Conservation (phyloP, 2,113 vertebrate species). For the Turdus rufiventris region DNA sequence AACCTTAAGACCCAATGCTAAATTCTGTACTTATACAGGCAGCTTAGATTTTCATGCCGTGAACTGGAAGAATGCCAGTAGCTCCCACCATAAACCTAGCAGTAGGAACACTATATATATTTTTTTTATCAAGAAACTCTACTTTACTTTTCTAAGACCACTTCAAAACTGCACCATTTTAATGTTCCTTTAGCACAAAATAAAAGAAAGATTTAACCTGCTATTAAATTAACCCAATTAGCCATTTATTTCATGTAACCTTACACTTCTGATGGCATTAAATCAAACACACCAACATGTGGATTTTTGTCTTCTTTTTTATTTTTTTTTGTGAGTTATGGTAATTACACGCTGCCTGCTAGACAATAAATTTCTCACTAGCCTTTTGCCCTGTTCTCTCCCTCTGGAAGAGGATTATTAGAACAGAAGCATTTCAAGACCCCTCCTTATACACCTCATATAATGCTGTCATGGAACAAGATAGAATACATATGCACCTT, state of each 20-base stretch:
- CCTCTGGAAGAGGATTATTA: conserved; percentile 52
- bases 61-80: conserved; percentile 78
- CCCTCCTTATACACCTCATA: background rate
- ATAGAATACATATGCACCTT: background rate
- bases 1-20: conserved; percentile 80
- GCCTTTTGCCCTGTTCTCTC: conserved; percentile 47
- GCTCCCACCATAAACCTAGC: conserved; percentile 75
- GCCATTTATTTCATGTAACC: conserved; percentile 72
- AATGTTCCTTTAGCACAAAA: conserved; percentile 71
- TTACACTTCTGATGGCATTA: conserved; percentile 69
- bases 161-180: conserved; percentile 72
- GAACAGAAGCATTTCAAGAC: background rate
- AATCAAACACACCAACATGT: conserved; percentile 63
- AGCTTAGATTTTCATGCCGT: conserved; percentile 80
- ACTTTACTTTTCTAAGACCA: conserved; percentile 70
- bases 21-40: conserved; percentile 78
- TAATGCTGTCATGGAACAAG: background rate
- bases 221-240: conserved; percentile 80
- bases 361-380: conserved; percentile 59
- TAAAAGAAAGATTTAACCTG: conserved; percentile 77
- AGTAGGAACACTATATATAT: conserved; percentile 70
- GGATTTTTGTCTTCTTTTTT: background rate
- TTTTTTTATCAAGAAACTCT: conserved; percentile 75
- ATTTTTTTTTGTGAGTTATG: conserved; percentile 30
- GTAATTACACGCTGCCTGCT: conserved; percentile 55